Evolutionary conservation across 1,140 invertebrate genomes (phyloP).

Genomic region (Nebria ingens): DNA sequence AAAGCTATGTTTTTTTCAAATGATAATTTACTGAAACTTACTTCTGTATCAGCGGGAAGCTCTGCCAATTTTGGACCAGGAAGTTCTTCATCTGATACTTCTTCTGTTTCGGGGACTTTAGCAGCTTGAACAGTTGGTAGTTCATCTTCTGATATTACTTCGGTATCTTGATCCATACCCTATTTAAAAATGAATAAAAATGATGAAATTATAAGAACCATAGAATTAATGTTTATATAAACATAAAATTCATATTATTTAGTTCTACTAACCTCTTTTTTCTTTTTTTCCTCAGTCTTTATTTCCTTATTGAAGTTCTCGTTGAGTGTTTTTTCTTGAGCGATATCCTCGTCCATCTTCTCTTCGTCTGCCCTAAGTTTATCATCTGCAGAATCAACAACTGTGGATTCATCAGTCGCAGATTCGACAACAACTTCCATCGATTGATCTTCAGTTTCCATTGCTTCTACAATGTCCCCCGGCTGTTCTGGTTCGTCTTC

Average conservation of each 20-base stretch:
- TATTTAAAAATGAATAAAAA: constrained; percentile 18
- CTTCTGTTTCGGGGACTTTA: constrained; percentile 49
- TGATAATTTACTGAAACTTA: constrained; percentile 12
- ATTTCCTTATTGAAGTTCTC: constrained; percentile 21
- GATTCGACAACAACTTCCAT: constrained; percentile 15
- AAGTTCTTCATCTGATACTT: constrained; percentile 63
- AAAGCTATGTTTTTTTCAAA: not conserved
- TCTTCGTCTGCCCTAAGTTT: constrained; percentile 19
- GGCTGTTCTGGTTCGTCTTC: no score
- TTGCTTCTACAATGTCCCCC: no score
- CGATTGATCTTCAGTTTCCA: constrained; percentile 17
- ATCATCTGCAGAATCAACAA: constrained; percentile 20
- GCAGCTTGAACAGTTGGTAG: constrained; percentile 36
- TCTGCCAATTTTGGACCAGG: constrained; percentile 63
- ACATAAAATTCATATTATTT: constrained; percentile 13
- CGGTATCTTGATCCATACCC: constrained; percentile 48
- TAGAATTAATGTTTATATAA: not conserved
- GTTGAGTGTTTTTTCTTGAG: constrained; percentile 14
- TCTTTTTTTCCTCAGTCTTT: constrained; percentile 20
- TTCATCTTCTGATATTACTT: constrained; percentile 59
- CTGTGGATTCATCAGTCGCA: constrained; percentile 22
- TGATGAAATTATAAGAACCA: not conserved
- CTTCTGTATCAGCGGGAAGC: constrained; percentile 68
- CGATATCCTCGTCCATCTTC: constrained; percentile 15
- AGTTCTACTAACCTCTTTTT: constrained; percentile 18